These are phyloP conservation scores for Camponotus pennsylvanicus DNA, from an alignment of 1,140 invertebrate genomes.

Conservation along the genomic window DNA sequence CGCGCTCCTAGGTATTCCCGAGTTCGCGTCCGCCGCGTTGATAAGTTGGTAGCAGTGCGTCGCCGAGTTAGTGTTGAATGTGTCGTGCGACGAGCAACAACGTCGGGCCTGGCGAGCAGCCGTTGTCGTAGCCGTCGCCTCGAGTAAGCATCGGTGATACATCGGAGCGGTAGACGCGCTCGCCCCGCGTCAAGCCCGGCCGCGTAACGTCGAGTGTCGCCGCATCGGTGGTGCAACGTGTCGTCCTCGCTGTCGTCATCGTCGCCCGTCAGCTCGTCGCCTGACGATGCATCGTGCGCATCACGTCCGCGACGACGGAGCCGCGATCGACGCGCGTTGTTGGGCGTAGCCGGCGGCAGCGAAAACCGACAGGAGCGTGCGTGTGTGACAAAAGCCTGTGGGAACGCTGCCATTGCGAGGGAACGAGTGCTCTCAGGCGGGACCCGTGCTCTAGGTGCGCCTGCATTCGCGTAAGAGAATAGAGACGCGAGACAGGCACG, in stretches of 20 bases:
- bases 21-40: conserved; percentile 52
- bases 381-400: conserved; percentile 40
- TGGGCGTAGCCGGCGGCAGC: conserved; percentile 64
- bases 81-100: conserved; percentile 73
- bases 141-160: background rate
- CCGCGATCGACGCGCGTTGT: conserved; percentile 49
- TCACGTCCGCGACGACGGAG: conserved; percentile 55
- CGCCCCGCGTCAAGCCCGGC: background rate
- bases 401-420: conserved; percentile 61
- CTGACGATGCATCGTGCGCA: conserved; percentile 51
- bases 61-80: conserved; percentile 67
- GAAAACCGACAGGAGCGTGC: conserved; percentile 55
- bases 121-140: conserved; percentile 1
- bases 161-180: background rate
- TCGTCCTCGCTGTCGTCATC: background rate
- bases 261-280: background rate
- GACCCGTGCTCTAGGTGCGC: conserved; percentile 36
- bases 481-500: background rate
- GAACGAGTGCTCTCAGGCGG: background rate
- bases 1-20: conserved; percentile 14
- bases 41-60: conserved; percentile 67
- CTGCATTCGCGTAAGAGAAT: background rate
- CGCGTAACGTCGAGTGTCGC: conserved; percentile 20
- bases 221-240: no score
- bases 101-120: conserved; percentile 68